A percentile compares a stretch with the other conserved stretches of the same genome.
Evolutionary conservation across 2,888 invertebrate genomes (phyloP).

Genomic region (Phyllotreta cruciferae): DNA sequence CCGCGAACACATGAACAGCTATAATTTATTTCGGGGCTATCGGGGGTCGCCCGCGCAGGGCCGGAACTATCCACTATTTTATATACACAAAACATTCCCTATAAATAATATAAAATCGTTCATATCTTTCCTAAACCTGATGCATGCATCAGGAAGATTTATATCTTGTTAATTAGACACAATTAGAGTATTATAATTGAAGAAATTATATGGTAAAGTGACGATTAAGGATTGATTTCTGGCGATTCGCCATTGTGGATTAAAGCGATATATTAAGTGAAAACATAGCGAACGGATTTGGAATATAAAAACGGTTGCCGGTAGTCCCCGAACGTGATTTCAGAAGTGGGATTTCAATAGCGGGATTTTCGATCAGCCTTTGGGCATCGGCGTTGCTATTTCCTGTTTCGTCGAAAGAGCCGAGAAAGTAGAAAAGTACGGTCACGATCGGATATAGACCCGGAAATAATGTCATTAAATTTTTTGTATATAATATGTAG

Average conservation of each 20-base stretch:
- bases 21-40: slow-evolving; percentile 21
- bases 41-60: neutral
- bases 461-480: neutral
- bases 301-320: slow-evolving; percentile 12
- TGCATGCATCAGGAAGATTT: too few relatives aligned
- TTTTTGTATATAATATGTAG: too few relatives aligned
- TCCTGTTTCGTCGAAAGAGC: slow-evolving; percentile 23
- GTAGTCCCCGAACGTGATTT: slow-evolving; percentile 13
- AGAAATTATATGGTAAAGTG: too few relatives aligned
- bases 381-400: slow-evolving; percentile 9
- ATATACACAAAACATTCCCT: neutral
- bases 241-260: too few relatives aligned
- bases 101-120: neutral
- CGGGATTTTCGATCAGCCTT: slow-evolving; percentile 21
- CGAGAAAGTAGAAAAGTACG: slow-evolving; percentile 9
- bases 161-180: too few relatives aligned
- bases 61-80: neutral
- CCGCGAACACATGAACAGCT: slow-evolving; percentile 24
- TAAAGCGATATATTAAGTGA: neutral
- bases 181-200: too few relatives aligned
- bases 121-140: too few relatives aligned
- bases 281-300: slow-evolving; percentile 3
- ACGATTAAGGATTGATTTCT: too few relatives aligned
- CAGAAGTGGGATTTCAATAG: slow-evolving; percentile 16
- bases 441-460: slow-evolving; percentile 13